These are phyloP conservation scores for Pachyuromys duprasi DNA, from an alignment of 2,797 vertebrate genomes.

Conservation along the genomic window DNA sequence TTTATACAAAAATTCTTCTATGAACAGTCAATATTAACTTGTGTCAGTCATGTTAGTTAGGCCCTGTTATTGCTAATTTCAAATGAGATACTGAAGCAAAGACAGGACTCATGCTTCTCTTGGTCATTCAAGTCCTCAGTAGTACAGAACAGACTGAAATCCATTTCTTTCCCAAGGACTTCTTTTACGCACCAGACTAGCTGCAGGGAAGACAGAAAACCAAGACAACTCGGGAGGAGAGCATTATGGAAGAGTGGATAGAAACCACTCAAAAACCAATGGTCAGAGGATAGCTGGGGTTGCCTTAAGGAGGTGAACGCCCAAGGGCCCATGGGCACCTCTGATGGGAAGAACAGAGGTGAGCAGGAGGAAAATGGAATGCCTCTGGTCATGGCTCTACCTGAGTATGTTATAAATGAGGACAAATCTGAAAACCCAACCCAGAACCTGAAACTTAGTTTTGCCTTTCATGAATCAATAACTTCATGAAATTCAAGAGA, in stretches of 20 bases:
- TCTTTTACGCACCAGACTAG: neutral
- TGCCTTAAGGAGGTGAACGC: neutral
- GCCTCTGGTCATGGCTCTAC: neutral
- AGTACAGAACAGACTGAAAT: neutral
- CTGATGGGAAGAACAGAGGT: neutral
- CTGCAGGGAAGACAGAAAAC: neutral
- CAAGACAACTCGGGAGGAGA: neutral
- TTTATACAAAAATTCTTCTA: neutral
- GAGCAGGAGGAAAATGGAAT: neutral
- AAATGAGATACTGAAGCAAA: constrained; percentile 3
- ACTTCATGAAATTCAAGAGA: neutral
- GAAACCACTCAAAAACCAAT: neutral
- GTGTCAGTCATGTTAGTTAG: neutral
- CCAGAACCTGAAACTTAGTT: neutral
- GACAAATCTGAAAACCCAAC: neutral
- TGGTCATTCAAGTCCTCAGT: neutral
- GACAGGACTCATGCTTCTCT: neutral
- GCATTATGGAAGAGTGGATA: neutral
- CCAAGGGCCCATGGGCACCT: neutral
- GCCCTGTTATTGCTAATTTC: neutral
- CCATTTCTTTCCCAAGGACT: neutral
- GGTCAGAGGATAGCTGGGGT: neutral
- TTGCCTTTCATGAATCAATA: neutral
- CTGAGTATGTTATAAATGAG: neutral
- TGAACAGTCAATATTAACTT: neutral